Evolutionary conservation across 1,140 invertebrate genomes (phyloP).

Genomic region (Phymorhynchus buccinoides): DNA sequence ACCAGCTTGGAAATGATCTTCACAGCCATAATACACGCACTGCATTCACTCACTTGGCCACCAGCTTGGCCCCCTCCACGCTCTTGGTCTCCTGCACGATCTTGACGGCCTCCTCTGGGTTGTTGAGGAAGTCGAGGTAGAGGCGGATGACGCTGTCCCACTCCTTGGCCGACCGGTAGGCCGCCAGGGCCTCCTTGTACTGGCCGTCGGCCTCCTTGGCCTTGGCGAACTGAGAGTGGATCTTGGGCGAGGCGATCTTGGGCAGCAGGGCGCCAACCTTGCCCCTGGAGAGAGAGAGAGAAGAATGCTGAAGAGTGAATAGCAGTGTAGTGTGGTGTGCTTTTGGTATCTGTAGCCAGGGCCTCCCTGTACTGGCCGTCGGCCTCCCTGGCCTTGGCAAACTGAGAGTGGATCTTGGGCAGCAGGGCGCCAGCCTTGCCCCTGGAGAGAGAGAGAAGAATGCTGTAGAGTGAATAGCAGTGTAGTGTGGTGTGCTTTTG

Average conservation of each 20-base stretch:
- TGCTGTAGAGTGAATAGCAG: no score
- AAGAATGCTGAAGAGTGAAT: not conserved
- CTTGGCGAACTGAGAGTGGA: slow-evolving; percentile 95
- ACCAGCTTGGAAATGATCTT: no score
- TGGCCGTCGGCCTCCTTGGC: slow-evolving; percentile 95
- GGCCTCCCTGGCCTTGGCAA: slow-evolving; percentile 95
- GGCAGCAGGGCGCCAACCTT: slow-evolving; percentile 93
- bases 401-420: slow-evolving; percentile 93
- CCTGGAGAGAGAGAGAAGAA: slow-evolving; percentile 58
- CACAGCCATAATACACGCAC: no score
- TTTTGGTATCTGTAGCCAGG: no score
- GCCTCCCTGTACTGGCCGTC: slow-evolving; percentile 95
- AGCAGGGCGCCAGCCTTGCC: slow-evolving; percentile 92
- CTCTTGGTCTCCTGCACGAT: slow-evolving; percentile 92
- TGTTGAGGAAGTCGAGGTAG: slow-evolving; percentile 92
- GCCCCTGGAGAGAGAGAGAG: slow-evolving; percentile 69
- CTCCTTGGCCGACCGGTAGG: slow-evolving; percentile 92
- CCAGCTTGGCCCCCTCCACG: slow-evolving; percentile 92
- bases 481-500: no score
- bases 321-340: no score
- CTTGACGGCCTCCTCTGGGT: slow-evolving; percentile 91
- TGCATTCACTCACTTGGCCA: slow-evolving; percentile 85
- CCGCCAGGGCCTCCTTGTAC: slow-evolving; percentile 89
- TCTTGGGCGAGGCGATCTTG: slow-evolving; percentile 90
- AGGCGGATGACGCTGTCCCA: slow-evolving; percentile 92